phyloP scores from a whole-genome alignment of 2,888 invertebrate species.

The Drosophila seclusa region DNA sequence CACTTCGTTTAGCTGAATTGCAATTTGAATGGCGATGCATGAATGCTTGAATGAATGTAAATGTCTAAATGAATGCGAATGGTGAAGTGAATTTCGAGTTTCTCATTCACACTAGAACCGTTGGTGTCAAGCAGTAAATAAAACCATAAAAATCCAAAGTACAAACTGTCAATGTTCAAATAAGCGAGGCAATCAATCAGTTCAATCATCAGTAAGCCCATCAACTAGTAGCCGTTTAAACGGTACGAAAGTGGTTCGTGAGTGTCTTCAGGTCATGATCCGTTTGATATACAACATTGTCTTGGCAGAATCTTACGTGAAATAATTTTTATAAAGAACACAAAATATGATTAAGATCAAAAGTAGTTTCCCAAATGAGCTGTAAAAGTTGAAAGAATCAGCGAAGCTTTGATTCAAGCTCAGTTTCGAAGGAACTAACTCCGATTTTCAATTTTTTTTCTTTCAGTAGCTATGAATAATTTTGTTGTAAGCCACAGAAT shows the following conservation, averaged over 20 bases:
- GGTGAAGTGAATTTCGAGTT: slow-evolving; percentile 26
- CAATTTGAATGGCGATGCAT: slow-evolving; percentile 41
- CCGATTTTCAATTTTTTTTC: background rate
- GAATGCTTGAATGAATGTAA: slow-evolving; percentile 32
- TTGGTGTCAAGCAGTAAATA: slow-evolving; percentile 26
- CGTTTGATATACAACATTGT: background rate
- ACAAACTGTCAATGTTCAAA: background rate
- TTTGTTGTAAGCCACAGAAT: background rate
- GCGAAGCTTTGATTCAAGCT: background rate
- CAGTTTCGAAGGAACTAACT: background rate
- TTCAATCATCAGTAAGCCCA: background rate
- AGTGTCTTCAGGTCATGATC: background rate
- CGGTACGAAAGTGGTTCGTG: background rate
- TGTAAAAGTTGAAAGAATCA: background rate
- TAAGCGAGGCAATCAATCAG: background rate
- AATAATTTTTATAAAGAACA: background rate
- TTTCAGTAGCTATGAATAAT: background rate
- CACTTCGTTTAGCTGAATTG: slow-evolving; percentile 67
- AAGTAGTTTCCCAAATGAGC: background rate
- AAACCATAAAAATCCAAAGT: background rate
- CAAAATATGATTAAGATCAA: background rate
- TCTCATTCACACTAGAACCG: slow-evolving; percentile 13
- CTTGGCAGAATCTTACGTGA: background rate
- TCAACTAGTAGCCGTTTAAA: background rate
- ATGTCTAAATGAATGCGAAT: slow-evolving; percentile 39